A percentile compares a stretch with the other conserved stretches of the same genome.
These are phyloP conservation scores for Notechis scutatus DNA, from an alignment of 2,113 vertebrate genomes.

Conservation along the genomic window DNA sequence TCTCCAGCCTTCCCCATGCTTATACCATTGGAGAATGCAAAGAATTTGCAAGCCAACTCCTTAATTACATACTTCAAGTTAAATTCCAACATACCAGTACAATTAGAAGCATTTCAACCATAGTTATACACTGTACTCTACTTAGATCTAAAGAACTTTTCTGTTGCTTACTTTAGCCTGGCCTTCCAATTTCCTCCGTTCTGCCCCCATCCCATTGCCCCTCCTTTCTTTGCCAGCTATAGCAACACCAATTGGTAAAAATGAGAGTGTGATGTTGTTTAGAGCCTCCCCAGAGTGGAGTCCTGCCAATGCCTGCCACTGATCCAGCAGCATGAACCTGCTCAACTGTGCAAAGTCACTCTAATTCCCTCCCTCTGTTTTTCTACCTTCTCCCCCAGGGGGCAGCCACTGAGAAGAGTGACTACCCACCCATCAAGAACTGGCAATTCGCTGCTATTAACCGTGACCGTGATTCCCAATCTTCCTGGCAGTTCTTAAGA, in stretches of 20 bases:
- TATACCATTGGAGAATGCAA: conserved; percentile 44
- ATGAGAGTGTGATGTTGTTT: conserved; percentile 77
- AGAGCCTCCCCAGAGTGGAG: conserved; percentile 78
- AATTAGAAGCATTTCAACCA: conserved; percentile 72
- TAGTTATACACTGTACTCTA: conserved; percentile 56
- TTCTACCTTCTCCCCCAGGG: conserved; percentile 84
- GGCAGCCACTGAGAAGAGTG: conserved; percentile 81
- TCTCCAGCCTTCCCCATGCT: background rate
- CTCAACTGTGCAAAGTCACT: conserved; percentile 82
- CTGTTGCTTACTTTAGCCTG: conserved; percentile 70
- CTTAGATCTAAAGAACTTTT: conserved; percentile 51
- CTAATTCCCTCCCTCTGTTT: conserved; percentile 84
- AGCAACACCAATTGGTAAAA: conserved; percentile 79
- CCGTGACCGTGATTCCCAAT: conserved; percentile 80
- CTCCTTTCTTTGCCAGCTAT: conserved; percentile 57
- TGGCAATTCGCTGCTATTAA: conserved; percentile 82
- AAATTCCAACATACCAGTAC: conserved; percentile 58
- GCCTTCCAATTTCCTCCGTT: conserved; percentile 55
- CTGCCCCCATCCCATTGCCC: conserved; percentile 20
- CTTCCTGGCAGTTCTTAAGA: conserved; percentile 77
- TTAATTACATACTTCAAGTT: conserved; percentile 73
- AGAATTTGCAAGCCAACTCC: conserved; percentile 76
- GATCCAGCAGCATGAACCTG: conserved; percentile 79
- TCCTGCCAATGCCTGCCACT: conserved; percentile 80
- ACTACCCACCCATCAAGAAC: conserved; percentile 83